Evolutionary conservation across 1,140 invertebrate genomes (phyloP).

Genomic region (Hylaeus volcanicus): DNA sequence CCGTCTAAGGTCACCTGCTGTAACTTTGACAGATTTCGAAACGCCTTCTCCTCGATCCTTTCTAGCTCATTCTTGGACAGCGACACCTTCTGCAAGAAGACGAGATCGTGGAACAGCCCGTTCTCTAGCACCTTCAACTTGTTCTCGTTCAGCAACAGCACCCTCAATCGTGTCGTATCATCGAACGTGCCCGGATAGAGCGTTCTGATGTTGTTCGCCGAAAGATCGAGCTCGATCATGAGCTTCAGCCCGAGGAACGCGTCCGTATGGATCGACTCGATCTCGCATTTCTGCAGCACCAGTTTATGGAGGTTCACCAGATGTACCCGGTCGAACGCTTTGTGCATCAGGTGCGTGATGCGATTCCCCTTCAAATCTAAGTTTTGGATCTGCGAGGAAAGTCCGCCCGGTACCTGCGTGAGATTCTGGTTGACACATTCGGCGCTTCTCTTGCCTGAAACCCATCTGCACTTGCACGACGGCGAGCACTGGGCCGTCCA

Average conservation of each 20-base stretch:
- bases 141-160: slow-evolving; percentile 88
- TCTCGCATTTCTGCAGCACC: slow-evolving; percentile 86
- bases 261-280: slow-evolving; percentile 85
- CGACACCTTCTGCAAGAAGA: slow-evolving; percentile 87
- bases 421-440: slow-evolving; percentile 87
- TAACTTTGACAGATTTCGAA: slow-evolving; percentile 85
- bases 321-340: slow-evolving; percentile 86
- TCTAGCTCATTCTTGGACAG: slow-evolving; percentile 88
- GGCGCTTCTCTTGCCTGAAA: slow-evolving; percentile 89
- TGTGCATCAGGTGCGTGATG: slow-evolving; percentile 83
- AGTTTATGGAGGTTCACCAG: slow-evolving; percentile 91
- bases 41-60: slow-evolving; percentile 86
- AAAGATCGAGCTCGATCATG: slow-evolving; percentile 92
- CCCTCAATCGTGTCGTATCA: slow-evolving; percentile 85
- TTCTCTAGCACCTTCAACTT: slow-evolving; percentile 86
- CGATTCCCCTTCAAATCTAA: slow-evolving; percentile 88
- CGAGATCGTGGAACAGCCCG: slow-evolving; percentile 87
- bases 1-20: slow-evolving; percentile 85
- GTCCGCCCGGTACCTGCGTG: slow-evolving; percentile 84
- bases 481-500: slow-evolving; percentile 82
- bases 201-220: slow-evolving; percentile 86
- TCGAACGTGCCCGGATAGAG: slow-evolving; percentile 87
- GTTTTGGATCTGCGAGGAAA: slow-evolving; percentile 88
- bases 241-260: slow-evolving; percentile 89
- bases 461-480: slow-evolving; percentile 89